These are phyloP conservation scores for Ichneumoninae sp. DNA, from an alignment of 2,888 invertebrate genomes.

Conservation along the genomic window DNA sequence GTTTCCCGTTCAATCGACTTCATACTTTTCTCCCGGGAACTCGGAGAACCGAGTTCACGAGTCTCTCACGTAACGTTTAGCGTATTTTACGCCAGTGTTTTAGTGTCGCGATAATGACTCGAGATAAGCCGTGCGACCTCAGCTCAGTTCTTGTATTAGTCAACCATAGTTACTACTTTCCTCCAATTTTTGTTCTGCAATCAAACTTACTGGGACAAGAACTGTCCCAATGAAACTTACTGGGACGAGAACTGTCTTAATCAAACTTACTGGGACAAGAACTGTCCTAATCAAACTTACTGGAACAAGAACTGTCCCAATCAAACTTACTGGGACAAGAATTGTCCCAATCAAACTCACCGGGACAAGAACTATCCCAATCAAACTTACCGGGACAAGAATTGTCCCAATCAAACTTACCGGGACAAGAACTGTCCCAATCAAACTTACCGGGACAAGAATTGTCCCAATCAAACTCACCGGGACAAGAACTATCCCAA, in stretches of 20 bases:
- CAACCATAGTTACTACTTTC: slow-evolving; percentile 18
- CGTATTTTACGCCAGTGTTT: slow-evolving; percentile 50
- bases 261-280: no score
- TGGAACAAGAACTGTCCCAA: no score
- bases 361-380: neutral
- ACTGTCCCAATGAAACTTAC: no score
- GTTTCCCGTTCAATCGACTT: neutral
- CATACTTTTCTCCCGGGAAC: neutral
- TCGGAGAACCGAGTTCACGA: slow-evolving; percentile 40
- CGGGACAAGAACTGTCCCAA: no score
- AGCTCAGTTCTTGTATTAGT: slow-evolving; percentile 37
- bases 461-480: slow-evolving; percentile 16
- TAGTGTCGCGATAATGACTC: slow-evolving; percentile 61
- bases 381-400: slow-evolving; percentile 27
- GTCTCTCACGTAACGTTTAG: slow-evolving; percentile 51
- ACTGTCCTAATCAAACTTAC: no score
- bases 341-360: no score
- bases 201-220: slow-evolving; percentile 27
- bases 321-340: no score
- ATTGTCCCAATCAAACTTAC: no score
- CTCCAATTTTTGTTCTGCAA: slow-evolving; percentile 59
- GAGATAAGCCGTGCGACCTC: slow-evolving; percentile 58
- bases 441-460: no score
- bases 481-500: neutral
- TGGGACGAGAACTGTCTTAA: no score